Conservation (phyloP, 2,888 invertebrate species). For the Cylindroiulus punctatus region DNA sequence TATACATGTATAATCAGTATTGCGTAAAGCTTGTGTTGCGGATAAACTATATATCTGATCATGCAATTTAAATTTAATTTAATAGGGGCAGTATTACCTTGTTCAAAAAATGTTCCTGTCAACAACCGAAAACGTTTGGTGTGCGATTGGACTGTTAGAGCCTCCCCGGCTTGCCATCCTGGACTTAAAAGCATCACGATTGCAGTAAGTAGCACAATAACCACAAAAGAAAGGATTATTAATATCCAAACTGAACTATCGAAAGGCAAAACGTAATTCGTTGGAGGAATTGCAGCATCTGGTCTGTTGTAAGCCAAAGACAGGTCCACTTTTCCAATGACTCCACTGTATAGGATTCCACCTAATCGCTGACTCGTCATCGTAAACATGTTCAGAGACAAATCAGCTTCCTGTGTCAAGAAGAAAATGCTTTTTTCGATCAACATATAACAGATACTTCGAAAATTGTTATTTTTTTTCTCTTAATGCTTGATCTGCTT, state of each 20-base stretch:
- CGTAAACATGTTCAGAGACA: constrained; percentile 30
- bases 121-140: constrained; percentile 17
- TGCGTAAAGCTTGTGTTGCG: too few species aligned
- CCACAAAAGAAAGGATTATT: background rate
- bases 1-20: too few species aligned
- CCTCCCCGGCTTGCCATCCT: background rate
- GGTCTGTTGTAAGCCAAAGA: constrained; percentile 44
- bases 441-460: background rate
- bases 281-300: constrained; percentile 31
- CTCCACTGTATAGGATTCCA: constrained; percentile 34
- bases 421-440: background rate
- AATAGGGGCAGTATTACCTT: background rate
- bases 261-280: constrained; percentile 45
- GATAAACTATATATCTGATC: too few species aligned
- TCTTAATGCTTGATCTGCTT: too few species aligned
- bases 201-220: background rate
- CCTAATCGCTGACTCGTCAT: constrained; percentile 22
- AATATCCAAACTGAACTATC: constrained; percentile 3
- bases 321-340: constrained; percentile 6
- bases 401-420: constrained; percentile 9
- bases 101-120: constrained; percentile 43
- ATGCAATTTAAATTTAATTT: too few species aligned
- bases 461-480: background rate
- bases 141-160: background rate
- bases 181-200: constrained; percentile 44